Percentiles rank a stretch among this genome's conserved stretches.
These are phyloP conservation scores for Porites divaricata DNA, from an alignment of 92 coral and sea anemone genomes.

Conservation along the genomic window DNA sequence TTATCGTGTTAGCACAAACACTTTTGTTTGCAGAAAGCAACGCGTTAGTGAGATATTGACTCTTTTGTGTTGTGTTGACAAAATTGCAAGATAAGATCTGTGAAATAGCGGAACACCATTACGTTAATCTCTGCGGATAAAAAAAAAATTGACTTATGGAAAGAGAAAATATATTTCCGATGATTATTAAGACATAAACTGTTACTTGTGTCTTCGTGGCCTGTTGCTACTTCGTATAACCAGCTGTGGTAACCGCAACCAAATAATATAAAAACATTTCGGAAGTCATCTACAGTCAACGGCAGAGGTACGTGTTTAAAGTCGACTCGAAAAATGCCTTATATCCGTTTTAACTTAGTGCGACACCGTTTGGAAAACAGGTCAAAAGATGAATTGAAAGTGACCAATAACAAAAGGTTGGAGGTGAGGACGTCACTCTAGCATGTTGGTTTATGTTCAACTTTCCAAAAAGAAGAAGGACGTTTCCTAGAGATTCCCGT, in stretches of 20 bases:
- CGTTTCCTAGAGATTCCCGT: no score
- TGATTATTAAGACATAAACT: constrained; percentile 10
- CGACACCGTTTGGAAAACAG: neutral
- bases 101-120: neutral
- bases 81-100: constrained; percentile 4
- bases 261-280: neutral
- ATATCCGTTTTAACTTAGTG: neutral
- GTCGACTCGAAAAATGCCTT: no score
- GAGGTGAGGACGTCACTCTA: neutral
- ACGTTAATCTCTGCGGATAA: constrained; percentile 27
- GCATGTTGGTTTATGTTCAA: no score
- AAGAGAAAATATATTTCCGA: constrained; percentile 7
- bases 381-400: neutral
- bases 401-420: neutral
- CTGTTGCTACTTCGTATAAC: neutral
- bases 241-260: neutral
- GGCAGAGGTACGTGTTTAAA: no score
- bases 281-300: neutral
- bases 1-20: neutral
- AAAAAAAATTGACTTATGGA: constrained; percentile 26
- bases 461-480: neutral
- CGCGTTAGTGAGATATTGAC: neutral
- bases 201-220: constrained; percentile 1
- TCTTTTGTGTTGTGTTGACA: constrained; percentile 21
- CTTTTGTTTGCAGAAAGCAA: constrained; percentile 6